These are phyloP conservation scores for Leuciscus waleckii DNA, from an alignment of 2,797 vertebrate species.

Conservation along the genomic window DNA sequence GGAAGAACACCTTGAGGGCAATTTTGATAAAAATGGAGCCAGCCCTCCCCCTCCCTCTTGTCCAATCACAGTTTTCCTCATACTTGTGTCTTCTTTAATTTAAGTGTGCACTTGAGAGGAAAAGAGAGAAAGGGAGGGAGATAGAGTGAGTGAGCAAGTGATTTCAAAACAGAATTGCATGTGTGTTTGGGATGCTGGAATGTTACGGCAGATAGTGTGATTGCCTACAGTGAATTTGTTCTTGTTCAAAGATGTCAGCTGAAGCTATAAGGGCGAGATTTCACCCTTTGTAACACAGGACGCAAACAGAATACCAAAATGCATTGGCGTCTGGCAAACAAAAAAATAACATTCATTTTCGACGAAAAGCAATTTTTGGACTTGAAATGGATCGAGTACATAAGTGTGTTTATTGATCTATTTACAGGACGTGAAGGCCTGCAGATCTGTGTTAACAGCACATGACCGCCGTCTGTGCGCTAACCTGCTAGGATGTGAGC, in stretches of 20 bases:
- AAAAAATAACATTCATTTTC: background rate
- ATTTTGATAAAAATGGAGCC: conserved; percentile 74
- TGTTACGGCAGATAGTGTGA: conserved; percentile 1
- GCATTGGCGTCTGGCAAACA: background rate
- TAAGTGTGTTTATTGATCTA: conserved; percentile 29
- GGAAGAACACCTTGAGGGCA: conserved; percentile 72
- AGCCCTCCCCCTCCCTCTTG: background rate
- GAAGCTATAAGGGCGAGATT: background rate
- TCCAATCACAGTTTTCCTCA: conserved; percentile 36
- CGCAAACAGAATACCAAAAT: background rate
- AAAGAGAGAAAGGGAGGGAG: conserved; percentile 18
- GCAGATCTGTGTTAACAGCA: conserved; percentile 5
- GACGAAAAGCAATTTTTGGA: background rate
- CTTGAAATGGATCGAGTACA: background rate
- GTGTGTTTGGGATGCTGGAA: conserved; percentile 16
- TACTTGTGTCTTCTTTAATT: conserved; percentile 49
- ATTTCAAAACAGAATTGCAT: conserved; percentile 20
- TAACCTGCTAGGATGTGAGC: background rate
- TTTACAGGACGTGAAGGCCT: background rate
- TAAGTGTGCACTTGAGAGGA: conserved; percentile 33
- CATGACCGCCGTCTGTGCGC: background rate
- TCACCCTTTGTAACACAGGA: background rate
- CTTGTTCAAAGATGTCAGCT: conserved; percentile 22
- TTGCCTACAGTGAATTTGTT: conserved; percentile 32
- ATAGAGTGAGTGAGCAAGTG: conserved; percentile 10